Conservation (phyloP, 2,888 invertebrate species). For the Pseudococcus longispinus region DNA sequence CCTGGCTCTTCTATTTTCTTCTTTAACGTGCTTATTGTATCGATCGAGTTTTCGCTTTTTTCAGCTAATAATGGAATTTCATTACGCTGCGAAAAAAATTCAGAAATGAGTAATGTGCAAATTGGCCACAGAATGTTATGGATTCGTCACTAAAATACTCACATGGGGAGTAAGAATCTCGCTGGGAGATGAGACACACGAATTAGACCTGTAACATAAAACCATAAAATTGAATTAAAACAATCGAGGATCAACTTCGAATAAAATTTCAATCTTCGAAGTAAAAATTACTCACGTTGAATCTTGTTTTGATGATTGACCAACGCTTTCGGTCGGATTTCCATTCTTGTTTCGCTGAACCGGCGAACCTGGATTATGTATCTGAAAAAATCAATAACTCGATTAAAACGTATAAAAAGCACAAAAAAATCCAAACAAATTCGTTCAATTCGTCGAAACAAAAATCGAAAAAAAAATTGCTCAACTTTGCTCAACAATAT, state of each 20-base stretch:
- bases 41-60: background rate
- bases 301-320: background rate
- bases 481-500: background rate
- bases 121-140: background rate
- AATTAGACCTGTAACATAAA: background rate
- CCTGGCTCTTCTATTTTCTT: slow-evolving; percentile 26
- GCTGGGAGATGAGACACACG: background rate
- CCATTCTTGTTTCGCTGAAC: background rate
- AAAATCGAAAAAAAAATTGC: background rate
- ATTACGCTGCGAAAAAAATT: background rate
- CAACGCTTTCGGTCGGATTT: background rate
- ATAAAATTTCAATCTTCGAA: background rate
- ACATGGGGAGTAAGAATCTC: background rate
- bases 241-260: background rate
- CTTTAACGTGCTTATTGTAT: background rate
- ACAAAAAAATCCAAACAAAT: background rate
- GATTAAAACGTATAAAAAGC: background rate
- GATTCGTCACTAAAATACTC: background rate
- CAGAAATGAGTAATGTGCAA: background rate
- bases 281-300: background rate
- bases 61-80: background rate
- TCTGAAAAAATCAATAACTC: background rate
- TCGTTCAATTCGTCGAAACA: background rate
- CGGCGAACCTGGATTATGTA: background rate
- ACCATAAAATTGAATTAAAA: background rate